These are phyloP conservation scores for Coryphaenoides rupestris DNA, from an alignment of 2,113 vertebrate species.

Conservation along the genomic window DNA sequence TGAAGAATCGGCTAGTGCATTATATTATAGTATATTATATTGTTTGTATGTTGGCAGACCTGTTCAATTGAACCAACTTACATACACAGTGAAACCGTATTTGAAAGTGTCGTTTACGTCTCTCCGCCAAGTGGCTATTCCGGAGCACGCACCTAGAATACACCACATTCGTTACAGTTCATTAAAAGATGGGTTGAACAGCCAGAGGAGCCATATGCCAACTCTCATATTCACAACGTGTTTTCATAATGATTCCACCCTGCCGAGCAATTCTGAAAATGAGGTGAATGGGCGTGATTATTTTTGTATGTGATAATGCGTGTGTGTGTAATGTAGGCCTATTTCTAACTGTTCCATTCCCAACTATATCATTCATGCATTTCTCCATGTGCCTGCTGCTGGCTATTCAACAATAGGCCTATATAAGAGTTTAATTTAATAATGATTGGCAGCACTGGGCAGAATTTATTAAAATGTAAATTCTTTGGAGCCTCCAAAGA, in stretches of 20 bases:
- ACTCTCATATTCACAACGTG: constrained; percentile 12
- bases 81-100: too few species aligned
- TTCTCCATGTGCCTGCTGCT: not conserved
- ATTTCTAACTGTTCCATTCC: not conserved
- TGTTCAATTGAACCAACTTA: too few species aligned
- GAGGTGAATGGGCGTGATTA: constrained; percentile 27
- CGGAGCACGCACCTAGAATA: too few species aligned
- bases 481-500: too few species aligned
- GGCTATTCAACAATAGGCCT: not conserved
- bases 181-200: constrained; percentile 43
- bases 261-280: constrained; percentile 19
- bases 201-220: constrained; percentile 18
- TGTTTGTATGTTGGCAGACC: too few species aligned
- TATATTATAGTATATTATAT: too few species aligned
- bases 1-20: too few species aligned
- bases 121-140: too few species aligned
- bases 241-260: constrained; percentile 25
- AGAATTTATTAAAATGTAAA: too few species aligned
- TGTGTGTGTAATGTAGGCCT: not conserved
- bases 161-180: too few species aligned
- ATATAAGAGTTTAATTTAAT: not conserved
- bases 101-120: too few species aligned
- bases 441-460: too few species aligned
- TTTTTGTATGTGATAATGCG: constrained; percentile 10
- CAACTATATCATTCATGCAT: constrained; percentile 3